Base-by-base conservation (phyloP, 2,113 vertebrate species). In the Calidris pugnax region DNA sequence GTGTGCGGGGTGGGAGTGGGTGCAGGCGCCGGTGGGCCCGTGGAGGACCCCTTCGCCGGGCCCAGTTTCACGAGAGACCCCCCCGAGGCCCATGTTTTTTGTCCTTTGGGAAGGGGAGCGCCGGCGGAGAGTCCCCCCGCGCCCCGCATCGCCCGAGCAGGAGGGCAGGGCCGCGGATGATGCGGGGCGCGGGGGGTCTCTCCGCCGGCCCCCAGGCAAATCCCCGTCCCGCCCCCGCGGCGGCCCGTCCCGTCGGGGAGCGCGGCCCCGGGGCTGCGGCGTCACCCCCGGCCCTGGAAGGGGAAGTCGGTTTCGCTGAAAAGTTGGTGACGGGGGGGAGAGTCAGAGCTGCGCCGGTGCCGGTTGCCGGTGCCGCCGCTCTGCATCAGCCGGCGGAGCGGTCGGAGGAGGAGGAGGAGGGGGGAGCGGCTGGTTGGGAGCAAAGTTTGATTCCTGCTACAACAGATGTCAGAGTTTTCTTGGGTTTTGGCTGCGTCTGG, bases 401-500 rank as follows among this genome's bases (percentile, higher is more conserved):
- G 45, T 71, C 87, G 76, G 60, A 62, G 60, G 60, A 62, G 60
- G 60, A 62, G 60, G 56, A 57, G 55, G 55, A 32, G 30, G 24
- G 60, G 39, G 53, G 48, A 35, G 55, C 50, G 71, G 73, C 75
- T 48, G 91, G 30, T 45, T 94, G 92, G 28, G 71, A 93, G 87
- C 85, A 89, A 96, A 96, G 85, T 97, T 97, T 85, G 94, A 90
- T 94, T 93, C 87, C 82, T 83, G 62, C 97, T 92, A 97, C 97
- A 98, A 97, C 98, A 98, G 96, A 98, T 98, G 98, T 97, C 94
- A 95, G 95, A 97, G 95, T 96, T 97, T 95, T 97, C 96, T 97
- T 97, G 98, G 98, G 97, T 98, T 96, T 98, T 96, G 98, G 98
- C 97, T 97, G 98, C 97, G 98, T 98, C 98, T 98, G 98, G 98